Percentiles rank a stretch among this genome's conserved stretches.
phyloP scores from a whole-genome alignment of 2,797 vertebrate species.

The Coregonus ussuriensis region DNA sequence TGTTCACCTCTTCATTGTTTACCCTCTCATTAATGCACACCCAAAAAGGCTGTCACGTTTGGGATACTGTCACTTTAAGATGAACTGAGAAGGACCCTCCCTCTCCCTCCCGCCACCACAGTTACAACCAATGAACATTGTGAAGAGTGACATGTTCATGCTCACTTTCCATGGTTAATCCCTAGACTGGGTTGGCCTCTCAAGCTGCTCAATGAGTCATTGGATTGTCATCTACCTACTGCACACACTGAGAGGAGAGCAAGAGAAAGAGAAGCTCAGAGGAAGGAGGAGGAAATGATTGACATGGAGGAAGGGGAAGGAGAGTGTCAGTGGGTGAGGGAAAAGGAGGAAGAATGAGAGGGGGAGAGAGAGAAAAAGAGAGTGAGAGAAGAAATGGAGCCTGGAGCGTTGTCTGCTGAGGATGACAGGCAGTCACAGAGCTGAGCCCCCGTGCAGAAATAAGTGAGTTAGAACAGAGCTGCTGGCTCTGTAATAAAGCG shows the following conservation, averaged over 20 bases:
- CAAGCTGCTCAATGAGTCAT: conserved; percentile 83
- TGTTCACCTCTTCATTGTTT: background rate
- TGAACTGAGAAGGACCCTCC: conserved; percentile 18
- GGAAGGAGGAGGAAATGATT: background rate
- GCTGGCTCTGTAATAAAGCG: conserved; percentile 99
- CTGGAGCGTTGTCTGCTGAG: conserved; percentile 45
- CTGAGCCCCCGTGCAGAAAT: conserved; percentile 85
- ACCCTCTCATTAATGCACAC: background rate
- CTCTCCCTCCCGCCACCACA: conserved; percentile 67
- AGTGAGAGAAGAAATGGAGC: conserved; percentile 1
- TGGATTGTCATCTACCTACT: conserved; percentile 86
- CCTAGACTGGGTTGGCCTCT: conserved; percentile 78
- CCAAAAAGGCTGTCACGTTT: background rate
- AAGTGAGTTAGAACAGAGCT: conserved; percentile 98
- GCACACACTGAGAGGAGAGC: conserved; percentile 48
- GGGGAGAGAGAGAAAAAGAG: background rate
- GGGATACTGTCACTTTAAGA: conserved; percentile 61
- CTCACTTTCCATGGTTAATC: conserved; percentile 85
- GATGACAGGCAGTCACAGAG: conserved; percentile 88
- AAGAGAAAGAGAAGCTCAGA: background rate
- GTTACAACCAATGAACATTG: conserved; percentile 81
- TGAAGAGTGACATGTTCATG: conserved; percentile 84
- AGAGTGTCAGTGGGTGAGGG: background rate
- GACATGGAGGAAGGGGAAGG: background rate
- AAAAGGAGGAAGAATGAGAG: background rate